Evolutionary conservation across 1,140 invertebrate genomes (phyloP).

Genomic region (Nymphalis io): DNA sequence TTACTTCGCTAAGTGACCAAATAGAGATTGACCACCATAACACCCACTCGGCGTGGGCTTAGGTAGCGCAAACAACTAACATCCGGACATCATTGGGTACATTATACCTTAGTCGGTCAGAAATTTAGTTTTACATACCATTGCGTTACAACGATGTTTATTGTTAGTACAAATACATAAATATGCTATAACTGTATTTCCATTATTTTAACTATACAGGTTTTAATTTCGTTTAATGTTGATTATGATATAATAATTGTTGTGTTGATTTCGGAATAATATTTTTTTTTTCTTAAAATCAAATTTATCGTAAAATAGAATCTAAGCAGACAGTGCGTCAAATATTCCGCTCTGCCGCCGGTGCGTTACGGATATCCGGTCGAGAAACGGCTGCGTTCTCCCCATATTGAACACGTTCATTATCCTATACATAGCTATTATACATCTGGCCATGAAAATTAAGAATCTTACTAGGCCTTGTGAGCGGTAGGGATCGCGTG

Average conservation of each 20-base stretch:
- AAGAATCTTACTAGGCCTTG: slow-evolving; percentile 32
- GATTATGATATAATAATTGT: no score
- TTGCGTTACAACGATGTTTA: no score
- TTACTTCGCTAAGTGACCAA: slow-evolving; percentile 11
- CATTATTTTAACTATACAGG: no score
- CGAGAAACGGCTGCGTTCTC: slow-evolving; percentile 28
- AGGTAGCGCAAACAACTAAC: slow-evolving; percentile 63
- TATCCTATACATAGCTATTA: slow-evolving; percentile 26
- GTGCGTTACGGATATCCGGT: slow-evolving; percentile 47
- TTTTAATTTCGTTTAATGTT: no score
- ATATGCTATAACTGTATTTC: no score
- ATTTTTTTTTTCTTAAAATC: background rate
- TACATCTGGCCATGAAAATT: slow-evolving; percentile 28
- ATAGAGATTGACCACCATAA: slow-evolving; percentile 51
- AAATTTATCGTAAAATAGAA: slow-evolving; percentile 16
- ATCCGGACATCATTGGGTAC: slow-evolving; percentile 56
- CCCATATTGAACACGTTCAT: slow-evolving; percentile 33
- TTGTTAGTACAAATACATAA: no score
- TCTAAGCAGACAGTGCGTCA: slow-evolving; percentile 27
- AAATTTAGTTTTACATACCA: no score
- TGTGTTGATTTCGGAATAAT: no score
- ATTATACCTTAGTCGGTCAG: background rate
- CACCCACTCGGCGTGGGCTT: slow-evolving; percentile 63
- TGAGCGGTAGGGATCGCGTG: slow-evolving; percentile 39
- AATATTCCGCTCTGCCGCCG: slow-evolving; percentile 34